A percentile compares a stretch with the other conserved stretches of the same genome.
These are phyloP conservation scores for Hydroisotoma schaefferi DNA, from an alignment of 2,888 invertebrate genomes.

Conservation along the genomic window DNA sequence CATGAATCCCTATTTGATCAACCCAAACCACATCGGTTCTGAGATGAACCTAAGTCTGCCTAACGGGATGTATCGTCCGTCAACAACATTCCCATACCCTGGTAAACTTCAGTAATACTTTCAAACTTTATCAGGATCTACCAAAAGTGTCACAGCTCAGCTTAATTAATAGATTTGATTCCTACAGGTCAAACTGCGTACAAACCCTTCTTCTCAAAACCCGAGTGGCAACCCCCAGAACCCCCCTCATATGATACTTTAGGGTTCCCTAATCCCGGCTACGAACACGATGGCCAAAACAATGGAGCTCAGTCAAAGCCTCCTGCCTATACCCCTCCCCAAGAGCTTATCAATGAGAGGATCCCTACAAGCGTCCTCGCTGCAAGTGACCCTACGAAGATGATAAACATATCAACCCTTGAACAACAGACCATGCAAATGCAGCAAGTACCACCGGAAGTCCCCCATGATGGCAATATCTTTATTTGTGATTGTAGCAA, in stretches of 20 bases:
- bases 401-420: no score
- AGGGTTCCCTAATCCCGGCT: neutral
- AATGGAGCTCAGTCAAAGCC: neutral
- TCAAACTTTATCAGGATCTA: neutral
- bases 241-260: neutral
- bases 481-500: no score
- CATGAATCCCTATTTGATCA: slow-evolving; percentile 18
- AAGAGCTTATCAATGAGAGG: neutral
- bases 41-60: neutral
- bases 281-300: neutral
- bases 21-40: slow-evolving; percentile 1
- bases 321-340: neutral
- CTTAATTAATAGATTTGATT: neutral
- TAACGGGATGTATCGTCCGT: neutral
- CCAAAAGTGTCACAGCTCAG: neutral
- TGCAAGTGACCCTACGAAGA: neutral
- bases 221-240: neutral
- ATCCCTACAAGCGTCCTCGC: neutral
- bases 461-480: neutral
- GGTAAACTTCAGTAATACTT: neutral
- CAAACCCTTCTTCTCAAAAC: neutral
- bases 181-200: neutral
- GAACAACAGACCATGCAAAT: no score
- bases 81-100: no score
- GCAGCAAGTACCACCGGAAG: no score